Evolutionary conservation across 2,113 vertebrate species (phyloP), one percentile per base, ranked within the genome.

Genomic region (Sterna hirundo): DNA sequence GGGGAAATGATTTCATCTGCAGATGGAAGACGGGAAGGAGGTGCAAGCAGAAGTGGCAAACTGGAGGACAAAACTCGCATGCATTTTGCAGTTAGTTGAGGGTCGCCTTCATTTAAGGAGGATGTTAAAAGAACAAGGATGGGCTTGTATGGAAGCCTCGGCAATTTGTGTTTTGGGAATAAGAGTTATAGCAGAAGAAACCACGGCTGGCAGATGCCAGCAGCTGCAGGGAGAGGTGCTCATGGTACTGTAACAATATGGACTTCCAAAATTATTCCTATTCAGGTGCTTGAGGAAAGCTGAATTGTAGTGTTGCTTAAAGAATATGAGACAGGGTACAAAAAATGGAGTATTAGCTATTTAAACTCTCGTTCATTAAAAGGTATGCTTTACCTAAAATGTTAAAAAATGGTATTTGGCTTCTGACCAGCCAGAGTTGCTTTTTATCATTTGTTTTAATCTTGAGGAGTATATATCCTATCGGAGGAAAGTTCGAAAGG

Each of bases 1-100:
- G 54, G 84, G 94, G 89, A 96, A 91, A 62, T 92, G 70, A 88
- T 87, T 92, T 96, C 83, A 86, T 89, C 6, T 21, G 10, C 49
- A 25, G 44, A 2, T 40, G 64, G 61, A 47, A 61, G 88, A 90
- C 0, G 21, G 83, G 74, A 86, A 74, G 89, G 94, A 85, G 69
- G 15, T 23, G 18, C 42, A 58, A 92, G 88, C 77, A 78, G 27
- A 51, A 91, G 88, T 38, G 60, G 57, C 46, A 34, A 44, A 47
- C 23, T 0, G 0, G 34, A 55, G 76, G 65, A 46, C 26, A 52
- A 30, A 61, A 44, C 38, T 26, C 5, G 2, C 13, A 6, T 3
- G 10, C 3, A 1, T 76, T 58, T 70, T 42, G 47, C 57, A 25
- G 40, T 16, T 54, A 36, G 23, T 5, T 52, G 38, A 71, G 84